Evolutionary conservation across 64 coral and sea anemone genomes (phyloP), one percentile per base, ranked within the genome.

Genomic region (Pachyseris speciosa): DNA sequence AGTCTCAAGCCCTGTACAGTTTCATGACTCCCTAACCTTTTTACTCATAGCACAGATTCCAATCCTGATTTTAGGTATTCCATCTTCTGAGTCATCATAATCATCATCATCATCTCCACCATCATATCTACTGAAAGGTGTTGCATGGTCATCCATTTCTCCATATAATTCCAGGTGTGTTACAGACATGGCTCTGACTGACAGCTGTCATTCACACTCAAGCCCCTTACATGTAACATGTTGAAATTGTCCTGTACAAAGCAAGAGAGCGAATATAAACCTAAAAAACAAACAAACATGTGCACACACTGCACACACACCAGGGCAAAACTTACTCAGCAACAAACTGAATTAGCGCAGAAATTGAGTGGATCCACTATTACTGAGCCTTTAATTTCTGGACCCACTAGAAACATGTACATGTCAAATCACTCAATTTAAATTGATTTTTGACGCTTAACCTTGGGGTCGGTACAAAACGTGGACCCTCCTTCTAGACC

Each of bases 41-140:
- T 96, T 96, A 39, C 92, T 96, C 94, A 96, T 96, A 17, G 94
- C 94, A 85, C 94, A 96, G 30, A 96, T 76, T 1, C 94, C 94
- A 72, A 96, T 89, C 57, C 72, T 92, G 25, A 96, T 93, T 33
- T 92, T 96, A 24, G 94, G 89, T 67, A 92, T 88, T 34, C 88
- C 90, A 55, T 86, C 84, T 4, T 86, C 84, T 2, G 68, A 22
- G 11, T 86, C 84, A 55, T 68, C 84, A 49, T 67, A 59, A 27
- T 85, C 83, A 63, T 83, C 55, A 39, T 57, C 78, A 38, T 36
- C 78, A 70, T 72, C 64, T n/a, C 64, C 84, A 86, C 26, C 42
- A 72, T 32, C 24, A 57, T 48, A 37, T 42, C 65, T 48, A 11
- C 37, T 85, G 16, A 69, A 66, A 40, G 53, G 50, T 20, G 49